Base-by-base conservation (phyloP, 2,113 vertebrate species). In the Scortum barcoo region DNA sequence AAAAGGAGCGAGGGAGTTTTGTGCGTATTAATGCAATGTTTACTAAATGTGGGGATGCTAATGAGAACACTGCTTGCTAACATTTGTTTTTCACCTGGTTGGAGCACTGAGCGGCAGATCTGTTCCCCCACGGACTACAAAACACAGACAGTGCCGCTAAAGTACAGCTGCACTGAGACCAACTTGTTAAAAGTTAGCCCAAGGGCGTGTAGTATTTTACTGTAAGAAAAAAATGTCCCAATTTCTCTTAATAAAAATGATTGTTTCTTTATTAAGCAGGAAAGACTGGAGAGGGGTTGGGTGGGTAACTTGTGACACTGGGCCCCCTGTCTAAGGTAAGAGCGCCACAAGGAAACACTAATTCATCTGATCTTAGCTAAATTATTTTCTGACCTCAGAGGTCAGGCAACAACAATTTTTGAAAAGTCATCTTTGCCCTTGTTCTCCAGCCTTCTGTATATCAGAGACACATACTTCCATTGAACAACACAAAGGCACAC, bases 31-130 rank as follows among this genome's bases (percentile, higher is more conserved):
- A 50, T 51, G 74, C 50, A 24, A 3, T 38, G 19, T 61, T 77
- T 51, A 58, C 58, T 60, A 26, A 72, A 53, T 72, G 22, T 40
- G 6, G 19, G 5, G 6, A 54, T 76, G 51, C 28, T 57, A 71
- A 71, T 83, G 58, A 72, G 58, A 40, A 40, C 50, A 30, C 7
- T 4, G 57, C 11, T 70, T 2, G 17, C 26, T 28, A 56, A 56
- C 57, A 57, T 76, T 46, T 76, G 61, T 63, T 62, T 48, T 82
- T 65, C 73, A 71, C 48, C 72, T 63, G 72, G 22, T n/a, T 70
- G 72, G 38, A 62, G 65, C 11, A 4, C n/a, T 65, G 50, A 71
- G 80, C 5, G 9, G 26, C 53, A 50, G 56, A 26, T 62, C 16
- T 57, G 28, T 33, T 40, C 3, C 33, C n/a, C 20, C 60, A 53